Base-by-base conservation (phyloP, 2,113 vertebrate species). In the Etheostoma cragini region DNA sequence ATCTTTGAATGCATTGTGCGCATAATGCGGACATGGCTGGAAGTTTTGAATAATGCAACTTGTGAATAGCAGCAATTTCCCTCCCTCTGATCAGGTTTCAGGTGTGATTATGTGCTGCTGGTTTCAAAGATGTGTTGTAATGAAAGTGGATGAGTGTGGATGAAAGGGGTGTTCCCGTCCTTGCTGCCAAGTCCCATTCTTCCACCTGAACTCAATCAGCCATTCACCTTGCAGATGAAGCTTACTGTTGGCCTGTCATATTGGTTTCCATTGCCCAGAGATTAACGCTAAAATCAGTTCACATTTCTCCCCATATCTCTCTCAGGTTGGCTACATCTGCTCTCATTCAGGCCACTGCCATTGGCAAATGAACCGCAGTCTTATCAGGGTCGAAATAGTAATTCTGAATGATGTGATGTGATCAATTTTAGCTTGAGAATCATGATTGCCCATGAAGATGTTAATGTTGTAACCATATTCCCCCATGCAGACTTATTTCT, bases 261-360 rank as follows among this genome's bases (percentile, higher is more conserved):
- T 92, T 92, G 93, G 87, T 88, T 92, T 88, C 88, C 82, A 26
- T 73, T 68, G 85, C 89, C 87, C 73, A 88, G 87, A 94, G 87
- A 93, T 89, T 90, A 90, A 93, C 90, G 86, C 38, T 60, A 85
- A 87, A 94, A 93, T 94, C 91, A 94, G 86, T 89, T 91, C 79
- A 76, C 86, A 89, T 91, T 93, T 88, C 84, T 84, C 73, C 76
- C 76, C 46, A 62, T 84, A 81, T 90, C 78, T 85, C 76, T 73
- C 82, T 78, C 83, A 82, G 84, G 71, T 86, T 84, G 69, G 71
- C 50, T 80, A 89, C 83, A 89, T 85, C 81, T 86, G 62, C 88
- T 89, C 82, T 76, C 85, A 63, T 76, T 78, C 81, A 77, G 72
- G 62, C 73, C 68, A 63, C 63, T 14, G 58, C 80, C 67, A 54